Base-by-base conservation (phyloP, 2,888 invertebrate species). In the Cryptocheilus praepositus region DNA sequence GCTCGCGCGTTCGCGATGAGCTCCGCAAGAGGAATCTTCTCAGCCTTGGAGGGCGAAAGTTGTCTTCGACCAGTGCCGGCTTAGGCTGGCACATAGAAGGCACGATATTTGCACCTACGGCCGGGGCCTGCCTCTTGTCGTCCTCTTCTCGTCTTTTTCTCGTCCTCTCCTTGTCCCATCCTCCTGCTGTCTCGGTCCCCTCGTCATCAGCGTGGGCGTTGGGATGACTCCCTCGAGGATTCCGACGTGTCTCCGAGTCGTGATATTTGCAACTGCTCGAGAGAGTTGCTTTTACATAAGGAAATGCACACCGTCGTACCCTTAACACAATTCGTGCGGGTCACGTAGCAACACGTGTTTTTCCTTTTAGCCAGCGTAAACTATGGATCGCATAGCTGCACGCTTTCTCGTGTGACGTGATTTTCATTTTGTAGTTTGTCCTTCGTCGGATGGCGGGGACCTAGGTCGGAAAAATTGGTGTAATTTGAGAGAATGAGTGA, bases 41-140 rank as follows among this genome's bases (percentile, higher is more conserved):
- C 86, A 85, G 86, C 86, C 86, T 86, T 86, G 84, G 82, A 83
- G 85, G 84, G 86, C 86, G 86, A 86, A 86, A 86, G 86, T 85
- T 85, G 85, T 83, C 84, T 85, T 80, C 70, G 70, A 49, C 58
- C 36, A 36, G 36, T 69, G 16, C 18, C 49, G 49, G 49, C 18
- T 49, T 49, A 5, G n/a, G 70, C 73, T 72, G 70, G 11, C 66
- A 79, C 73, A 74, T 79, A 79, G 76, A 84, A 73, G 73, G 67
- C 67, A 77, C 78, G 80, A 84, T 84, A 81, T 83, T 82, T 82
- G 76, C 78, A 80, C 74, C 73, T 73, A 79, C 67, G 71, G 58
- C 15, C n/a, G n/a, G 15, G n/a, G 16, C 16, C 49, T 49, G 16
- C 5, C 18, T 49, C 49, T 49, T 46, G 5, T 46, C 16, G 5